Conservation (phyloP, 2,888 invertebrate genomes). For the Nomada fabriciana region DNA sequence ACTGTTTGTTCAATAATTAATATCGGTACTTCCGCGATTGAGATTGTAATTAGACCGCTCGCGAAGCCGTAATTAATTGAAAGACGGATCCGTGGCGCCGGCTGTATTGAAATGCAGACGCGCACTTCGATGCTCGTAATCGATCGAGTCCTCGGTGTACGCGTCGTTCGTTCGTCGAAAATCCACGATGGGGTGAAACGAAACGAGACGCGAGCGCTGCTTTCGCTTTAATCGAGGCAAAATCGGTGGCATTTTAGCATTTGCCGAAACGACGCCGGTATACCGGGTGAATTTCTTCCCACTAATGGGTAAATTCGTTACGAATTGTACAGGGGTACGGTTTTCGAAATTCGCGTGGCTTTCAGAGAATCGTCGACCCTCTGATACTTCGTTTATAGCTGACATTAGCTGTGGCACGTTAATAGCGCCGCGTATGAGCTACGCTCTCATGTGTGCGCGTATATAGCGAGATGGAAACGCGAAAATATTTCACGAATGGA, state of each 20-base stretch:
- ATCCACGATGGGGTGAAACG: too few relatives aligned
- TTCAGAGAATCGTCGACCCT: slow-evolving; percentile 52
- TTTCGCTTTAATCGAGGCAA: too few relatives aligned
- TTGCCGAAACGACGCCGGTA: too few relatives aligned
- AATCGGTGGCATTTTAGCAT: too few relatives aligned
- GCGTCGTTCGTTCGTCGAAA: too few relatives aligned
- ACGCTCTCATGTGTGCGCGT: not conserved
- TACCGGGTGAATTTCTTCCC: too few relatives aligned
- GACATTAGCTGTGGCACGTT: slow-evolving; percentile 65
- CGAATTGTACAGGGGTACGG: not conserved
- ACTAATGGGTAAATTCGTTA: not conserved
- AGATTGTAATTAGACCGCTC: slow-evolving; percentile 54
- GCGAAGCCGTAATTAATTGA: slow-evolving; percentile 64
- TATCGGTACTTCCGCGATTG: slow-evolving; percentile 55
- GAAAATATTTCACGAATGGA: slow-evolving; percentile 20
- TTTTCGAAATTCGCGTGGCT: slow-evolving; percentile 27
- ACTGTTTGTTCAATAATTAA: slow-evolving; percentile 65
- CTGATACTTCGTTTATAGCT: slow-evolving; percentile 54
- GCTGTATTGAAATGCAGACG: not conserved
- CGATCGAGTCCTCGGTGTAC: not conserved
- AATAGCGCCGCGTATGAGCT: slow-evolving; percentile 53
- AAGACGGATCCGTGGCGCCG: slow-evolving; percentile 51
- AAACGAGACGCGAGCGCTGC: too few relatives aligned
- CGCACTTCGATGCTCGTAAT: not conserved
- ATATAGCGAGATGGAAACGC: not conserved